These are phyloP conservation scores for Cyphomyrmex costatus DNA, from an alignment of 1,140 invertebrate genomes.

Conservation along the genomic window DNA sequence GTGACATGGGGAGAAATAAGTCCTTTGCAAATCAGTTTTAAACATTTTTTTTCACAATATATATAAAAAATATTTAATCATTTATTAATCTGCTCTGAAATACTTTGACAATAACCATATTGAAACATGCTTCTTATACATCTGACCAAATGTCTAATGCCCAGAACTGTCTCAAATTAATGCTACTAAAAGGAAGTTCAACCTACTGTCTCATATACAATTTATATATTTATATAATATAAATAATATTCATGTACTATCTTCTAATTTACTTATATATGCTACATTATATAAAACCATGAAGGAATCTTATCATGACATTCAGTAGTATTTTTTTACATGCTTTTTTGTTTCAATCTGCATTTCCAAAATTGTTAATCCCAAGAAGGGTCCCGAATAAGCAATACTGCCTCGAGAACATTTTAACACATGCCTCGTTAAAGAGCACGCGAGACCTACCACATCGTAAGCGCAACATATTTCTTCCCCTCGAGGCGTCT, in stretches of 20 bases:
- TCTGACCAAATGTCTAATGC: not conserved
- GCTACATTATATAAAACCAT: not conserved
- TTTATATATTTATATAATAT: conserved; percentile 8
- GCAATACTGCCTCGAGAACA: not conserved
- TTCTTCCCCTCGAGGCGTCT: not conserved
- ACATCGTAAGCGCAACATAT: conserved; percentile 3
- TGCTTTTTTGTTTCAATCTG: not conserved
- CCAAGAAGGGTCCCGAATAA: not conserved
- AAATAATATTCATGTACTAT: no score
- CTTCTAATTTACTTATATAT: not conserved
- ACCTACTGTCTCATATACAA: not conserved
- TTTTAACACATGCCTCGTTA: not conserved
- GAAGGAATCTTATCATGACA: not conserved
- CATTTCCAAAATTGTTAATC: not conserved
- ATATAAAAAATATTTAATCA: not conserved
- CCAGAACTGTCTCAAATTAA: conserved; percentile 25
- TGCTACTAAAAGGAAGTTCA: conserved; percentile 17
- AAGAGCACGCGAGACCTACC: not conserved
- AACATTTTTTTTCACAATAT: not conserved
- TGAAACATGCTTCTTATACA: not conserved
- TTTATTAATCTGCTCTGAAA: not conserved
- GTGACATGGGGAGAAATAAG: not conserved
- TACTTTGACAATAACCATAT: conserved; percentile 66
- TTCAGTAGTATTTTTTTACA: not conserved
- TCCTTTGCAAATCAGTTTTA: not conserved